Percentiles rank a stretch among this genome's conserved stretches.
Evolutionary conservation across 37 sponge, comb jelly and placozoan species (phyloP).

Genomic region (Agelas oroides): DNA sequence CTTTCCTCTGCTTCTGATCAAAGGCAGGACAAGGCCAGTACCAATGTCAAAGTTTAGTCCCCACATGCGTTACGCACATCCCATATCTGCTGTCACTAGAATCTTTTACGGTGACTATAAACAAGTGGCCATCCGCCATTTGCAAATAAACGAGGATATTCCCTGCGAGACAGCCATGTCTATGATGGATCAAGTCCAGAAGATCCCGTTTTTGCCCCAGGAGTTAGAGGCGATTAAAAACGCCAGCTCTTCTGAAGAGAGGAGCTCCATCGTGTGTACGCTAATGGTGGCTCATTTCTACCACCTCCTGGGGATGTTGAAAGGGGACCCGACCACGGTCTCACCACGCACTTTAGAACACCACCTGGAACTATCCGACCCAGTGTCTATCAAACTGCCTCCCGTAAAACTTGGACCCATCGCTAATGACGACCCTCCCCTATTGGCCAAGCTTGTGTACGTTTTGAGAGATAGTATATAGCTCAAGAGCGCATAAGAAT

Average conservation of each 20-base stretch:
- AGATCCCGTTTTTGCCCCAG: slow-evolving; percentile 1
- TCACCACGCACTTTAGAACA: slow-evolving; percentile 33
- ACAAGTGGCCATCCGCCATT: slow-evolving; percentile 32
- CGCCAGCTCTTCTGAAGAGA: slow-evolving; percentile 23
- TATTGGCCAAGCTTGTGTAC: slow-evolving; percentile 67
- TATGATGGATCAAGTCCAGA: not conserved
- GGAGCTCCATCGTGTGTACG: slow-evolving; percentile 45
- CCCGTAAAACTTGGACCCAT: slow-evolving; percentile 57
- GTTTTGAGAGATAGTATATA: too few species aligned
- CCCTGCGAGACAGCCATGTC: not conserved
- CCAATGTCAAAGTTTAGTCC: slow-evolving; percentile 30
- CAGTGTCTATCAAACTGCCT: slow-evolving; percentile 60
- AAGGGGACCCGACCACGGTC: slow-evolving; percentile 33
- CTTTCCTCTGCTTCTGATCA: slow-evolving; percentile 66
- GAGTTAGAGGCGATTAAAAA: slow-evolving; percentile 37
- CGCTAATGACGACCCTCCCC: slow-evolving; percentile 42
- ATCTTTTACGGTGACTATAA: slow-evolving; percentile 78
- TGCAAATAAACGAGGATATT: slow-evolving; percentile 19
- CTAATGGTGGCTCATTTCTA: slow-evolving; percentile 72
- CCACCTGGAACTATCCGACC: slow-evolving; percentile 24
- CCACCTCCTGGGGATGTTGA: slow-evolving; percentile 39
- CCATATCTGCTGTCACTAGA: slow-evolving; percentile 64
- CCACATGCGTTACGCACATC: slow-evolving; percentile 24
- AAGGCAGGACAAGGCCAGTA: slow-evolving; percentile 75
- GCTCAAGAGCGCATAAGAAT: too few species aligned